Evolutionary conservation across 2,797 vertebrate genomes (phyloP).

Genomic region (Gymnothorax reevesii): DNA sequence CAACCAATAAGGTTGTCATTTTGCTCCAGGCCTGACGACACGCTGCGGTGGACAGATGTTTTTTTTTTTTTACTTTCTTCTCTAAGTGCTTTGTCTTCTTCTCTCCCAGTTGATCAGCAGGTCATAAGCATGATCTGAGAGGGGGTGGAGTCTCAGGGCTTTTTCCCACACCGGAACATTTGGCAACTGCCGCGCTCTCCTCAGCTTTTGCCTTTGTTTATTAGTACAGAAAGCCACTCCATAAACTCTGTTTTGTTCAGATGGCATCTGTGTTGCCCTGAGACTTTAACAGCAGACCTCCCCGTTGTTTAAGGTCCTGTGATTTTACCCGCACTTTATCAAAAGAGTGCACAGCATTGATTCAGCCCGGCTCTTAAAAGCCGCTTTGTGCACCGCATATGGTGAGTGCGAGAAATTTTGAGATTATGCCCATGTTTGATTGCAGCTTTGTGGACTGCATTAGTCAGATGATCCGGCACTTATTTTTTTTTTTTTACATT

Average conservation of each 20-base stretch:
- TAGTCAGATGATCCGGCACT: constrained; percentile 25
- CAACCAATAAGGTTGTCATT: constrained; percentile 38
- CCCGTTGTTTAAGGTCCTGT: constrained; percentile 24
- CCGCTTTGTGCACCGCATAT: constrained; percentile 4
- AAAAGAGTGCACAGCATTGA: neutral
- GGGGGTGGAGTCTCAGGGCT: neutral
- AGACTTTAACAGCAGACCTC: constrained; percentile 31
- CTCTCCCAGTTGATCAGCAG: constrained; percentile 4
- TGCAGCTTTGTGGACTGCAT: constrained; percentile 27
- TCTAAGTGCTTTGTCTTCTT: constrained; percentile 37
- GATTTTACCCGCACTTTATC: constrained; percentile 23
- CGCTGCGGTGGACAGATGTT: neutral
- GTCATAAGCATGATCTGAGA: constrained; percentile 31
- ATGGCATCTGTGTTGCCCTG: constrained; percentile 39
- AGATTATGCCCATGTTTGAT: constrained; percentile 25
- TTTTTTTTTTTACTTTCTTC: constrained; percentile 4
- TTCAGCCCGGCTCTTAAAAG: constrained; percentile 1
- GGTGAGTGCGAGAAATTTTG: constrained; percentile 7
- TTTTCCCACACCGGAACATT: constrained; percentile 13
- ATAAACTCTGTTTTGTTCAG: constrained; percentile 47
- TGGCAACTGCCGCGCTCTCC: constrained; percentile 34
- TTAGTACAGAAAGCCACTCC: constrained; percentile 43
- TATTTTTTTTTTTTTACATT: constrained; percentile 25
- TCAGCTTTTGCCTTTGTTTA: constrained; percentile 46
- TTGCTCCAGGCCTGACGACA: constrained; percentile 13